Conservation (phyloP, 2,113 vertebrate genomes). For the Tapirus terrestris region DNA sequence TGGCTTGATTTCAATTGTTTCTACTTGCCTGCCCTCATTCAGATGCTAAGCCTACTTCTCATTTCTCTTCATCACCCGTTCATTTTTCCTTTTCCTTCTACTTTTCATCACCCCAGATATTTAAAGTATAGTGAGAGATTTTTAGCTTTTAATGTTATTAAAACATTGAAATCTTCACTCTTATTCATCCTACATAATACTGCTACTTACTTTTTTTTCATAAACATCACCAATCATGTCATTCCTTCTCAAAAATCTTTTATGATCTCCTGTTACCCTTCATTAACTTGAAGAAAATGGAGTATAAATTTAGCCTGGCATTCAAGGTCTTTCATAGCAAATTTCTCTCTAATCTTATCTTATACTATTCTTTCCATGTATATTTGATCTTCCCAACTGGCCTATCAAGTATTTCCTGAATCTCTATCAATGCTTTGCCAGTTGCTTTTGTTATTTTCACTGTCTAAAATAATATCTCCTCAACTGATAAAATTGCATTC, state of each 20-base stretch:
- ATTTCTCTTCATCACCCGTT: background rate
- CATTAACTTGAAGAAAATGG: slow-evolving; percentile 56
- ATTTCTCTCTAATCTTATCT: background rate
- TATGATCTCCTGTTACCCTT: background rate
- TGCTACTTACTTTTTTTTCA: background rate
- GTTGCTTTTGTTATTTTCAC: slow-evolving; percentile 11
- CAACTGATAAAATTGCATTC: background rate
- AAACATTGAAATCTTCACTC: background rate
- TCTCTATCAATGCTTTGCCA: background rate
- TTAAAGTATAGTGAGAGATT: slow-evolving; percentile 44
- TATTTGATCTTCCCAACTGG: background rate
- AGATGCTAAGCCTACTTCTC: slow-evolving; percentile 16
- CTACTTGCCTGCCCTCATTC: background rate
- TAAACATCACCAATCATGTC: background rate
- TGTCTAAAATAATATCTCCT: background rate
- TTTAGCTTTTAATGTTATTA: slow-evolving; percentile 37
- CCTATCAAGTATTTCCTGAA: background rate
- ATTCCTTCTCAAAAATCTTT: slow-evolving; percentile 20
- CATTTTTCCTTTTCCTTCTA: background rate
- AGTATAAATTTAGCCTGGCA: background rate
- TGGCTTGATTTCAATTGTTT: slow-evolving; percentile 66
- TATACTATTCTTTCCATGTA: background rate
- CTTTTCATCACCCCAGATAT: slow-evolving; percentile 1
- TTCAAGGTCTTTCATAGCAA: background rate
- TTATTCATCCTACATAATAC: background rate